Conservation (phyloP, 2,797 vertebrate species). For the Parotocinclus haroldoi region DNA sequence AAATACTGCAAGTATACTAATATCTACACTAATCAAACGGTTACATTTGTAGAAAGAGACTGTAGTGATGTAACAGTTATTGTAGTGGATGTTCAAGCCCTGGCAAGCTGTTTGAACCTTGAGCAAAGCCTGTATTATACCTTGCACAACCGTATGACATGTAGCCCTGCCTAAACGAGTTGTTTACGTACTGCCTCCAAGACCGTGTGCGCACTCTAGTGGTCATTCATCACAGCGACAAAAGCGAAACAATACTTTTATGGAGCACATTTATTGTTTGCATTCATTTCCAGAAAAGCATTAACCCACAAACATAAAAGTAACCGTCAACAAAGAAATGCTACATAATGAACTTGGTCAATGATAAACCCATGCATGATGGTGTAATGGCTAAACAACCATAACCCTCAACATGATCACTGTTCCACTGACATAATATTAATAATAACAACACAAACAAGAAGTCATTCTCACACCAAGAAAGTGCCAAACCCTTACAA, state of each 20-base stretch:
- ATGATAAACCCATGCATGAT: neutral
- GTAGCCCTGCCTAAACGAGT: no score
- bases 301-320: conserved; percentile 8
- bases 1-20: no score
- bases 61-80: no score
- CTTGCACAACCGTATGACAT: no score
- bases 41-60: no score
- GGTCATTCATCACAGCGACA: neutral
- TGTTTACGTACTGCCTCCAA: no score
- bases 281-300: neutral
- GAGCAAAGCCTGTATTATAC: no score
- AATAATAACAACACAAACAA: neutral
- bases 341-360: neutral
- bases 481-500: neutral
- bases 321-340: neutral
- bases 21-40: no score
- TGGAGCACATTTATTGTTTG: conserved; percentile 21
- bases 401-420: neutral
- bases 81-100: no score
- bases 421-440: neutral
- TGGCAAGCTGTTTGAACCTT: no score
- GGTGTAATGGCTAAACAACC: neutral
- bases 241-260: neutral
- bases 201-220: neutral
- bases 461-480: neutral